Percentiles rank a stretch among this genome's conserved stretches.
These are phyloP conservation scores for Tromatobia lineatoria DNA, from an alignment of 2,888 invertebrate genomes.

Conservation along the genomic window DNA sequence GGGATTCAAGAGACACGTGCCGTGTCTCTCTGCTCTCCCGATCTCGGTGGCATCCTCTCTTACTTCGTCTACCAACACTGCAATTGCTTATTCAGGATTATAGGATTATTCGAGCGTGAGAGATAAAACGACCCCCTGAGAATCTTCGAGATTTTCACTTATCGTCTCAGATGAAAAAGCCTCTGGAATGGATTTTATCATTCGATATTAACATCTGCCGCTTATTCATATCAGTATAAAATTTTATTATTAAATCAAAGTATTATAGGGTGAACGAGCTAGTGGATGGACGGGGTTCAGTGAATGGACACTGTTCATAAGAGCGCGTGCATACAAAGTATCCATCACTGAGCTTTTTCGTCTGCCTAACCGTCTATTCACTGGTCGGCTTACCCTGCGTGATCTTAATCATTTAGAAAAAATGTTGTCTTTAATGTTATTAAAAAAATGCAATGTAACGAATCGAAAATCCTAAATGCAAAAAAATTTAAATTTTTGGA, in stretches of 20 bases:
- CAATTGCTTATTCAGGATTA: slow-evolving; percentile 69
- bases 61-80: slow-evolving; percentile 7
- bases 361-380: too few relatives aligned
- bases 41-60: neutral
- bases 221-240: neutral
- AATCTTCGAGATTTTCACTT: slow-evolving; percentile 7
- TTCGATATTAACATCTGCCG: neutral
- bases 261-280: too few relatives aligned
- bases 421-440: too few relatives aligned
- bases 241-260: neutral
- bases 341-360: too few relatives aligned
- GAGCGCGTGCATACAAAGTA: too few relatives aligned
- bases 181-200: slow-evolving; percentile 8
- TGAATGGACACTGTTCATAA: too few relatives aligned
- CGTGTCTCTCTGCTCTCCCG: neutral
- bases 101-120: slow-evolving; percentile 46
- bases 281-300: too few relatives aligned
- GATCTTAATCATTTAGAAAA: too few relatives aligned
- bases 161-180: neutral
- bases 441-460: too few relatives aligned
- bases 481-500: too few relatives aligned
- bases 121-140: slow-evolving; percentile 8
- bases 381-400: too few relatives aligned
- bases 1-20: slow-evolving; percentile 62
- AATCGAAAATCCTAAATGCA: too few relatives aligned